Percentiles rank a stretch among this genome's conserved stretches.
phyloP scores from a whole-genome alignment of 2,797 vertebrate species.

The Tangara arthus region DNA sequence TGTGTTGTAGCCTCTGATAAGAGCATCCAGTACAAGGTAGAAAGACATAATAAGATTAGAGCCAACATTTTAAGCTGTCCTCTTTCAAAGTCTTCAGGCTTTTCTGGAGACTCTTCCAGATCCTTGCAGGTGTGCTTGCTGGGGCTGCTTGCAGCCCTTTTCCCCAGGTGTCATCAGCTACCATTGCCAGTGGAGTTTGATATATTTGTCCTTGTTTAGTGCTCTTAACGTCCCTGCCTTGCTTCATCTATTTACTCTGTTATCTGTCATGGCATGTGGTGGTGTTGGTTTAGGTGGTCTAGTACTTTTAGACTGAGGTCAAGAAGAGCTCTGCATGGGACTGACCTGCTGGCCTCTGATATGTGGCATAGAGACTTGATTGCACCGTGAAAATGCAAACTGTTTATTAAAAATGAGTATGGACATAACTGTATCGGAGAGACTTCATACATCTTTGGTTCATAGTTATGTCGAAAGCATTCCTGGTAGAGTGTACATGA shows the following conservation, averaged over 20 bases:
- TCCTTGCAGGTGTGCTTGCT: neutral
- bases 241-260: neutral
- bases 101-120: neutral
- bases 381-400: accelerated
- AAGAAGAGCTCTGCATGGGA: neutral
- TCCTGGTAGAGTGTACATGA: neutral
- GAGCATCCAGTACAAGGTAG: neutral
- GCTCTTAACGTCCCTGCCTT: neutral
- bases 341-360: neutral
- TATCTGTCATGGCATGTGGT: neutral
- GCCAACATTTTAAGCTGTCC: neutral
- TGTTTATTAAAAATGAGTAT: neutral
- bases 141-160: neutral
- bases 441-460: neutral
- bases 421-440: neutral
- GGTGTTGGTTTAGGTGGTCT: neutral
- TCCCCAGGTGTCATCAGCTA: neutral
- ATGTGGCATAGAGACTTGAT: neutral
- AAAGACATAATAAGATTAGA: neutral
- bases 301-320: neutral
- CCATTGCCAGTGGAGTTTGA: neutral
- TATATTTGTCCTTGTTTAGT: neutral
- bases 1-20: neutral
- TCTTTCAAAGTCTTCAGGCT: neutral
- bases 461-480: neutral